Base-by-base conservation (phyloP, 1,140 invertebrate species). In the Pteromalus puparum region DNA sequence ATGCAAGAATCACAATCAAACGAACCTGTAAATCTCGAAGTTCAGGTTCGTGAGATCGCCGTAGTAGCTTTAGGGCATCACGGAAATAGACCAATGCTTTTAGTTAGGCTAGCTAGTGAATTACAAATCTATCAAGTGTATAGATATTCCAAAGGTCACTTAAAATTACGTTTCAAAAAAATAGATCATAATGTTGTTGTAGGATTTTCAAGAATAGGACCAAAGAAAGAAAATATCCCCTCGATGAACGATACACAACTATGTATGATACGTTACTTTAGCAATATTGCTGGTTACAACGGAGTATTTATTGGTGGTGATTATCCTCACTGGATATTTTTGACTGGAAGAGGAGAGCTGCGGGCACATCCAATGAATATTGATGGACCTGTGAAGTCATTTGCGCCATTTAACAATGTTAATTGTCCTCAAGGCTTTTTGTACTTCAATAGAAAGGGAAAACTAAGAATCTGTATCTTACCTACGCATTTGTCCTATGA, bases 381-480 rank as follows among this genome's bases (percentile, higher is more conserved):
- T 21, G 98, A 98, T 90, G 97, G 97, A 7, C 94, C 95, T 26
- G 94, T 99, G 38, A 95, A 95, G 18, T 96, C 96, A 87, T 99
- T 99, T 93, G 97, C 98, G 0, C 95, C 97, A 34, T 99, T 99
- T 91, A 97, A 99, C 91, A 99, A 99, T 92, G 95, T 98, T 74
- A 99, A 99, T 92, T 99, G 98, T 93, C 97, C 97, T 2, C 96
- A 98, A 92, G 99, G 98, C 7, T 99, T 99, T 91, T 92, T 99
- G 0, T 99, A 99, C 90, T 99, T 99, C 90, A 99, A 98, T 89
- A 95, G 94, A 89, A 96, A 97, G 94, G 97, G 97, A 90, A 97
- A 98, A 88, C 93, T 99, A 48, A 94, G 98, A 87, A 99, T 99
- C 89, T 98, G 97, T 87, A 96, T 97, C 77, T 92, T 99, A 73